Conservation (phyloP, 2,888 invertebrate genomes). For the Rhodophaea formosa region DNA sequence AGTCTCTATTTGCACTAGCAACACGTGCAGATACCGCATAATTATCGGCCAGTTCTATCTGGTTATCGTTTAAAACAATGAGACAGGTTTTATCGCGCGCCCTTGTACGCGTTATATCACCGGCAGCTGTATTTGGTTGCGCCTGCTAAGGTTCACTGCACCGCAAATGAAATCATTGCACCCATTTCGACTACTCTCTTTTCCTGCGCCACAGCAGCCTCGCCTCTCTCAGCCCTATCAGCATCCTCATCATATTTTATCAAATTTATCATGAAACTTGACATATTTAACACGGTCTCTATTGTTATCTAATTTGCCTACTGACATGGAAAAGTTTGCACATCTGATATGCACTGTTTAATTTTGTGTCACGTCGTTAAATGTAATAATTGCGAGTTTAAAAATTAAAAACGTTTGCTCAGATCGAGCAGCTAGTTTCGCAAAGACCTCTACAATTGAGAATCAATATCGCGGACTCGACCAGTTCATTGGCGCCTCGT, state of each 20-base stretch:
- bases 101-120: constrained; percentile 64
- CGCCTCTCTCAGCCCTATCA: not conserved
- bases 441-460: constrained; percentile 38
- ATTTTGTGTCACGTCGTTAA: constrained; percentile 41
- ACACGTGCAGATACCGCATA: constrained; percentile 13
- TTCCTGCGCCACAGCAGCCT: not conserved
- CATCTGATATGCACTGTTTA: constrained; percentile 50
- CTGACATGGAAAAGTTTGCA: constrained; percentile 54
- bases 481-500: constrained; percentile 50
- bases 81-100: constrained; percentile 50
- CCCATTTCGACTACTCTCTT: constrained; percentile 33
- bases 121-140: constrained; percentile 48
- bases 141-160: constrained; percentile 59
- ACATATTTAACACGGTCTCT: constrained; percentile 49
- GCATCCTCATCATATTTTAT: constrained; percentile 1
- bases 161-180: constrained; percentile 46
- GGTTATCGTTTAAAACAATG: constrained; percentile 48
- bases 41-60: constrained; percentile 30
- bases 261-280: constrained; percentile 6
- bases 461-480: constrained; percentile 39
- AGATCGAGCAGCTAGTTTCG: not conserved
- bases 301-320: constrained; percentile 63
- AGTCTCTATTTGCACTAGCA: not conserved
- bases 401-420: constrained; percentile 20
- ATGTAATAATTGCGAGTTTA: constrained; percentile 27